Conservation (phyloP, 2,113 vertebrate genomes). For the Aphelocoma coerulescens region DNA sequence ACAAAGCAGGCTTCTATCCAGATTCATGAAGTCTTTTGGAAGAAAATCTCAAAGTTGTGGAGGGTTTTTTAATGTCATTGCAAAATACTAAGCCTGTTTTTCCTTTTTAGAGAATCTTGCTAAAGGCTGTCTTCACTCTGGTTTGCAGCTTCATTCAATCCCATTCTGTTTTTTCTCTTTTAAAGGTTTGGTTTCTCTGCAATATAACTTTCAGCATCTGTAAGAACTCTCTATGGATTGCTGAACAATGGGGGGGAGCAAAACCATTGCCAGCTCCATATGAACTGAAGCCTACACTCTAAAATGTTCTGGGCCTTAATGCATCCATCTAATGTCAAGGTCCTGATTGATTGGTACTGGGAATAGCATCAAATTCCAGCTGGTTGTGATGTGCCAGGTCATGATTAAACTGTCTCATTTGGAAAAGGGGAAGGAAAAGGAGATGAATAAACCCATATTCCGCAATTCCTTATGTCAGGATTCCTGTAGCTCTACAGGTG, state of each 20-base stretch:
- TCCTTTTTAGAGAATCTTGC: conserved; percentile 12
- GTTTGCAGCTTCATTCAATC: conserved; percentile 38
- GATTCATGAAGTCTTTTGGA: not conserved
- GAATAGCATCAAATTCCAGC: conserved; percentile 52
- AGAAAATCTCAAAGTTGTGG: not conserved
- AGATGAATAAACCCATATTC: conserved; percentile 13
- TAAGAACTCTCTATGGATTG: conserved; percentile 24
- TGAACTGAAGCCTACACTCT: not conserved
- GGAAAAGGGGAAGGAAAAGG: not conserved
- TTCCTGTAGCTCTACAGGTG: conserved; percentile 13
- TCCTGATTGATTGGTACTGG: conserved; percentile 54
- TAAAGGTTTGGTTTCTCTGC: conserved; percentile 47
- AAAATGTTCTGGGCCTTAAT: conserved; percentile 18
- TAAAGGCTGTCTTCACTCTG: conserved; percentile 42
- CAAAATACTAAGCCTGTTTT: conserved; percentile 26
- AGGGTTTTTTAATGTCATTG: not conserved
- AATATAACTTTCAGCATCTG: conserved; percentile 47
- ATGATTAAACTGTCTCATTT: conserved; percentile 24
- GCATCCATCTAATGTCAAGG: conserved; percentile 14
- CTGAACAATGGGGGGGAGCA: not conserved
- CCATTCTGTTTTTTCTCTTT: conserved; percentile 47
- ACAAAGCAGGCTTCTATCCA: not conserved
- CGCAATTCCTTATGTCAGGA: not conserved
- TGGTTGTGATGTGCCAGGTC: conserved; percentile 36
- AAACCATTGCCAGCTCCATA: not conserved